These are phyloP conservation scores for Rhynchophorus ferrugineus DNA, from an alignment of 1,140 invertebrate genomes.

Conservation along the genomic window DNA sequence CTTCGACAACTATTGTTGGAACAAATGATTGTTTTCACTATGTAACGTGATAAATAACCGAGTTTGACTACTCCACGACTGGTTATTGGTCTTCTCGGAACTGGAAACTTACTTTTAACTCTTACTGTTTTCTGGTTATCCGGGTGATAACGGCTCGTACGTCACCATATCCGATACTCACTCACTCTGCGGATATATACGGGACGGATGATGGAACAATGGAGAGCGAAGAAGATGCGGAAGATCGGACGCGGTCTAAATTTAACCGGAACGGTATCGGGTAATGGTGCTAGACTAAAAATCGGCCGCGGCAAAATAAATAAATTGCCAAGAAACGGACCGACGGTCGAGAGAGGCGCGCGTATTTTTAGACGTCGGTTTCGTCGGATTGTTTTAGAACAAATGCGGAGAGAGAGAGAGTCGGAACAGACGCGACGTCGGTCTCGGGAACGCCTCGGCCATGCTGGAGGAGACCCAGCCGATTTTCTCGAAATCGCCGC, in stretches of 20 bases:
- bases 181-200: too few relatives aligned
- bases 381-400: background rate
- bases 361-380: background rate
- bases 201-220: too few relatives aligned
- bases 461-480: too few relatives aligned
- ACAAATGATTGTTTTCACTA: too few relatives aligned
- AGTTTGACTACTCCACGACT: too few relatives aligned
- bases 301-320: background rate
- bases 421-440: background rate
- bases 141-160: background rate
- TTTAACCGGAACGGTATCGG: background rate
- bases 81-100: too few relatives aligned
- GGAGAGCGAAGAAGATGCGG: background rate
- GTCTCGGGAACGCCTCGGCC: too few relatives aligned
- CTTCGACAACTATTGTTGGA: constrained; percentile 59
- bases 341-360: background rate
- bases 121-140: background rate
- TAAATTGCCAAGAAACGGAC: background rate
- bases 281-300: background rate
- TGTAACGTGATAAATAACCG: too few relatives aligned
- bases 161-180: background rate
- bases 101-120: too few relatives aligned
- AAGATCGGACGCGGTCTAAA: background rate
- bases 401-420: background rate
- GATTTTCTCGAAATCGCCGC: too few relatives aligned